Percentiles rank a stretch among this genome's conserved stretches.
These are phyloP conservation scores for Chrysotoxum bicinctum DNA, from an alignment of 2,888 invertebrate species.

Conservation along the genomic window DNA sequence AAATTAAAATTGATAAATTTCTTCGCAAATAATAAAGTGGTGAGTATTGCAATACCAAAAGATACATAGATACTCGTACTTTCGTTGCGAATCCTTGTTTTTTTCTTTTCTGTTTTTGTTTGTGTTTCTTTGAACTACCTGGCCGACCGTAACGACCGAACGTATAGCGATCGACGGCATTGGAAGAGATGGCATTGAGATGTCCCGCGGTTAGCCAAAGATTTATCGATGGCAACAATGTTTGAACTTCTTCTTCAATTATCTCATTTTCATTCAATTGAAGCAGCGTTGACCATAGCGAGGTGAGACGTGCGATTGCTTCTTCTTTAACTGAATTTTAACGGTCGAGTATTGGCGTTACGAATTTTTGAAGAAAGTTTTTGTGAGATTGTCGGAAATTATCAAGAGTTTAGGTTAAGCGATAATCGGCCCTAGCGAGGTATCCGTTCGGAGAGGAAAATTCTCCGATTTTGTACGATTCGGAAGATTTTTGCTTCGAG, in stretches of 20 bases:
- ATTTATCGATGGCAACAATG: slow-evolving; percentile 51
- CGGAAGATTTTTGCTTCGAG: no score
- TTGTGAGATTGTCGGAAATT: no score
- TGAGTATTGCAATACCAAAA: slow-evolving; percentile 20
- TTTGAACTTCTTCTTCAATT: slow-evolving; percentile 52
- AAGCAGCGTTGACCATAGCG: neutral
- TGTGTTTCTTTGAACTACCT: neutral
- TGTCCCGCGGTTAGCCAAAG: slow-evolving; percentile 46
- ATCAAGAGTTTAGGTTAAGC: no score
- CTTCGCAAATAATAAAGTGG: slow-evolving; percentile 61
- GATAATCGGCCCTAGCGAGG: no score
- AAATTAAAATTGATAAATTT: slow-evolving; percentile 35
- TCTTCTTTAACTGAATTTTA: neutral
- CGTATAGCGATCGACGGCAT: neutral
- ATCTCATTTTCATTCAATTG: slow-evolving; percentile 50
- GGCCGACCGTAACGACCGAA: neutral
- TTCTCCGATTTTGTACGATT: no score
- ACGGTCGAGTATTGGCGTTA: neutral
- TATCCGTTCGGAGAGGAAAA: no score
- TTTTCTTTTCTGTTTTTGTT: neutral
- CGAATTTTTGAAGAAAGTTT: neutral
- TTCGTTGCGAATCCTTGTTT: slow-evolving; percentile 28
- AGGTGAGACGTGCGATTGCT: neutral
- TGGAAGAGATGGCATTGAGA: slow-evolving; percentile 57
- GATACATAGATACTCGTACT: slow-evolving; percentile 23